Base-by-base conservation (phyloP, 2,888 invertebrate species). In the Aphrophora alni region DNA sequence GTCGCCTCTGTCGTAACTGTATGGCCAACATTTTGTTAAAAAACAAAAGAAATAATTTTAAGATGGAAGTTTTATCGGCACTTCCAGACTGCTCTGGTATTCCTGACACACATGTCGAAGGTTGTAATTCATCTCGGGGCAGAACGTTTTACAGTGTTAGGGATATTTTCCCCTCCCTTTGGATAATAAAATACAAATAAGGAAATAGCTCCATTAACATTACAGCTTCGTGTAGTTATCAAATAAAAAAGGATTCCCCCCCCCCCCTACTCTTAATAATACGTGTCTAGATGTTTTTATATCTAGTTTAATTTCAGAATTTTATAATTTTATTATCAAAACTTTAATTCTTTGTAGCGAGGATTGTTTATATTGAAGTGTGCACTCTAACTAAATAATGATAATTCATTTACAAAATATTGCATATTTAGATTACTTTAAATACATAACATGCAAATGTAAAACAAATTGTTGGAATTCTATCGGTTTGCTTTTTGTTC, bases 1-100 rank as follows among this genome's bases (percentile, higher is more conserved):
- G 59, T 59, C 59, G 10, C 59, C 59, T 21, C 59, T 8, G 59
- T 59, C 59, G 59, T 59, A 59, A 59, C 59, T 12, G 59, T 59
- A 59, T 59, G 59, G 59, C 59, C 59, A 21, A 59, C 59, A 59
- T 59, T 44, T 44, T 59, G 59, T 59, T 59, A 59, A 59, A 59
- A 59, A 59, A 59, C 59, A 59, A 59, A 59, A 59, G 59, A 59
- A 59, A 59, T 59, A n/a, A 59, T 59, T 59, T 59, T 59, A 59
- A 59, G 59, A 59, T 59, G 59, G 21, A 59, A 59, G 59, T 59
- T 59, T 59, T 59, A 59, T 59, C 59, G 5, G 44, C 44, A 59
- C 33, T 33, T 33, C 33, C 33, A 33, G 33, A 33, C 59, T 59
- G 59, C 21, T 59, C n/a, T 21, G 59, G 21, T 59, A 59, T 59